Base-by-base conservation (phyloP, 1,140 invertebrate species). In the Trichonephila clavipes region DNA sequence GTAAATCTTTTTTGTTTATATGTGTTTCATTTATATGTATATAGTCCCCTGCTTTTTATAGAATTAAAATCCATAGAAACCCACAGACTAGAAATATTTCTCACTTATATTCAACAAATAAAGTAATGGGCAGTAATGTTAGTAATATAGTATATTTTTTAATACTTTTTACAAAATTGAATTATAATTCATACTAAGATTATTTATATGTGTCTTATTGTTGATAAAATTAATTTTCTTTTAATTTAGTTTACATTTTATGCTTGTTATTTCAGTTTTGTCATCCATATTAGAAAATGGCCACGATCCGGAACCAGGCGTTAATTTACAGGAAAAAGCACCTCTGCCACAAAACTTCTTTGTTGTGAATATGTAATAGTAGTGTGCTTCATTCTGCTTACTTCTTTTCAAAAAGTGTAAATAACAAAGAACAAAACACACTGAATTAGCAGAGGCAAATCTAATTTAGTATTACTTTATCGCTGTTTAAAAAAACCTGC, bases 271-370 rank as follows among this genome's bases (percentile, higher is more conserved):
- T 81, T 88, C 40, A 93, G 92, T 93, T 10, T 21, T 93, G n/a
- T 87, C 92, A 59, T 93, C 92, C 58, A 93, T 93, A 28, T 82
- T 93, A 44, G 92, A 93, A 88, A 93, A 93, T 93, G 92, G 92
- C 0, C 85, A 72, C 51, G 92, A 89, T 94, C 87, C 93, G 40
- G 93, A 94, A 72, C 88, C 93, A 66, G 88, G 88, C 28, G 81
- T 90, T 85, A 40, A 62, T 61, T 61, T 90, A 28, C 59, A 62
- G 64, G 93, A 89, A 28, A 69, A 81, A 77, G 58, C 87, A 83
- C 58, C 92, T 86, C 69, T 94, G 88, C 93, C 93, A 89, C 93
- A 94, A 85, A 94, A 94, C n/a, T 94, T 94, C 64, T 94, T 94
- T 69, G 88, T 94, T 90, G 93, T 94, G 72, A 90, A 94, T 90